These are phyloP conservation scores for Uloborus plumipes DNA, from an alignment of 2,888 invertebrate species.

Conservation along the genomic window DNA sequence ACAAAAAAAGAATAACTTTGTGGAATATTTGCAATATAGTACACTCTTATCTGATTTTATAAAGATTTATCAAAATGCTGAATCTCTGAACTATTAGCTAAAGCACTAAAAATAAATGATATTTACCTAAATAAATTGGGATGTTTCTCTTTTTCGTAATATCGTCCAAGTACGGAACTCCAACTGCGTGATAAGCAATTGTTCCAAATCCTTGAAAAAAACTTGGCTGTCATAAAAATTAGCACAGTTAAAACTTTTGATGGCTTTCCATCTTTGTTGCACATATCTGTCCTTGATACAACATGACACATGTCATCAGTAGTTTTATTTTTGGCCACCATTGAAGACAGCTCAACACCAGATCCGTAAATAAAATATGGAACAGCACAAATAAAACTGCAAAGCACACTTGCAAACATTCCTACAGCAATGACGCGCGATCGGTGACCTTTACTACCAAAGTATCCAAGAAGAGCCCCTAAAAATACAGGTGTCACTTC, in stretches of 20 bases:
- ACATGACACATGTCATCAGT: too few species aligned
- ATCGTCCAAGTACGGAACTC: conserved; percentile 80
- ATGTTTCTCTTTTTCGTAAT: conserved; percentile 79
- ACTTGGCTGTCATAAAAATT: conserved; percentile 78
- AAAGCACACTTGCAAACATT: conserved; percentile 41
- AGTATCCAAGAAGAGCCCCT: conserved; percentile 63
- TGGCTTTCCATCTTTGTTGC: conserved; percentile 15
- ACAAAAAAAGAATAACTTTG: too few species aligned
- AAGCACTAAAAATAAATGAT: too few species aligned
- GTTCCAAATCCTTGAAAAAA: conserved; percentile 80
- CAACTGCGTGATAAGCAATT: conserved; percentile 78
- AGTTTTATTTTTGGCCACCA: conserved; percentile 43
- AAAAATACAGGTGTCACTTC: conserved; percentile 47
- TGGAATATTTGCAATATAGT: too few species aligned
- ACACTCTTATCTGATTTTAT: too few species aligned
- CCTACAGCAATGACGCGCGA: conserved; percentile 56
- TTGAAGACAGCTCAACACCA: conserved; percentile 47
- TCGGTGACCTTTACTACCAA: conserved; percentile 61
- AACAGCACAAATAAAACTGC: conserved; percentile 59
- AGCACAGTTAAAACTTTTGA: conserved; percentile 74
- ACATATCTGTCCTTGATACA: background rate
- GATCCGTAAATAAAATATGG: conserved; percentile 66
- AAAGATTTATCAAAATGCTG: too few species aligned
- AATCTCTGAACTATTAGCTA: too few species aligned
- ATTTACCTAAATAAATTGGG: conserved; percentile 77